Evolutionary conservation across 2,113 vertebrate species (phyloP), one percentile per base, ranked within the genome.

Genomic region (Ictalurus furcatus): DNA sequence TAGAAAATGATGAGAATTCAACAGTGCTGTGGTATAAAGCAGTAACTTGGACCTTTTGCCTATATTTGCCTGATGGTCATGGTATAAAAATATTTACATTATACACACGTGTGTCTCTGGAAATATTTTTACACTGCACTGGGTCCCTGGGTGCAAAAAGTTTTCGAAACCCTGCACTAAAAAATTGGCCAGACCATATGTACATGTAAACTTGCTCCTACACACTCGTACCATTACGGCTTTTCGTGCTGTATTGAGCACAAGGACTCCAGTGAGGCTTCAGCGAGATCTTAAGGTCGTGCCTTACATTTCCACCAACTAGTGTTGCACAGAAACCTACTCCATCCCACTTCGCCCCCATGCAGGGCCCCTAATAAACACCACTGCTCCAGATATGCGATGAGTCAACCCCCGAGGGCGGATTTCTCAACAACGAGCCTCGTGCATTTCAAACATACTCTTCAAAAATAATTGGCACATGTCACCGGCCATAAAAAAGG

Each of bases 401-500:
- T 83, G 76, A 63, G 88, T 91, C 78, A 90, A 88, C 92, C 91
- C 93, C 88, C 52, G 92, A 93, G 94, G 94, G 93, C 84, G 91
- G 91, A 84, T 93, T 91, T 91, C 93, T 19, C 91, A 93, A 92
- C 89, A 85, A 92, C 90, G 93, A 91, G 92, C 92, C 91, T 94
- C 91, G 93, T 93, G 93, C 93, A 94, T 95, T 94, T 93, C 89
- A 93, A 95, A 95, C 88, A 94, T 93, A 93, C 91, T 94, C 92
- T 92, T 80, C 78, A 92, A 93, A 90, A 95, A 94, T 92, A 94
- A 95, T 94, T 93, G 93, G 82, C 87, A 83, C 87, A 78, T 90
- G 92, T 92, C 90, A 56, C 87, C 67, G 40, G 28, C 23, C 61
- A 88, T 89, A 40, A 81, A 12, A 56, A 84, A 23, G 67, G 37